These are phyloP conservation scores for Chelon labrosus DNA, from an alignment of 2,797 vertebrate genomes.

Conservation along the genomic window DNA sequence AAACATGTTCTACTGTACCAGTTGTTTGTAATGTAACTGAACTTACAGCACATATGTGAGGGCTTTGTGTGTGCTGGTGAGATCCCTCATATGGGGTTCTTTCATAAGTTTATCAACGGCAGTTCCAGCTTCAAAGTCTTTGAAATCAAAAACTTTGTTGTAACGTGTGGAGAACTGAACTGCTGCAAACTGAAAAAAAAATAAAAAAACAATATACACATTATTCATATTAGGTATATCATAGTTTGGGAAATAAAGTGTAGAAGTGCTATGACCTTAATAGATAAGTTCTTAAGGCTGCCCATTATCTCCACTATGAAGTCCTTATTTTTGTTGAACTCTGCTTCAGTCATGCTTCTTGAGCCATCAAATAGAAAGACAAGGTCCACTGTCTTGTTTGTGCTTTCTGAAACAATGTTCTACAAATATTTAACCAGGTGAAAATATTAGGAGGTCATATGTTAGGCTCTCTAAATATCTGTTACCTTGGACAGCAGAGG, in stretches of 20 bases:
- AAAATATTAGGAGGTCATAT: too few relatives aligned
- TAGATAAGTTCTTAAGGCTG: too few relatives aligned
- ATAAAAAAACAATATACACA: constrained; percentile 78
- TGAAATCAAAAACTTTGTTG: constrained; percentile 83
- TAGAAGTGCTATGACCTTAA: too few relatives aligned
- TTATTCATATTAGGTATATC: constrained; percentile 80
- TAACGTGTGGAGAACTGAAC: constrained; percentile 74
- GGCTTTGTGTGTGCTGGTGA: too few relatives aligned
- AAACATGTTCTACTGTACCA: not conserved
- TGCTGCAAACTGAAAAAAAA: constrained; percentile 88
- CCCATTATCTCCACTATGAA: too few relatives aligned
- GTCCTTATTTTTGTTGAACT: too few relatives aligned
- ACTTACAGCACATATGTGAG: constrained; percentile 81
- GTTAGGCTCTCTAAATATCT: too few relatives aligned
- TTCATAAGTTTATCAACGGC: constrained; percentile 53
- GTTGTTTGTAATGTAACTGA: not conserved
- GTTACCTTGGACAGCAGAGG: too few relatives aligned
- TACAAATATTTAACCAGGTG: too few relatives aligned
- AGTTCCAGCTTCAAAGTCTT: constrained; percentile 53
- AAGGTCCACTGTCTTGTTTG: constrained; percentile 84
- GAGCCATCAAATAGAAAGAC: constrained; percentile 91
- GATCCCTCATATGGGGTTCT: too few relatives aligned
- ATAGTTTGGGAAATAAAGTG: accelerated
- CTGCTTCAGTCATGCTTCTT: constrained; percentile 68
- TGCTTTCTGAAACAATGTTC: constrained; percentile 79